Base-by-base conservation (phyloP, 1,140 invertebrate genomes). In the Venturia canescens region DNA sequence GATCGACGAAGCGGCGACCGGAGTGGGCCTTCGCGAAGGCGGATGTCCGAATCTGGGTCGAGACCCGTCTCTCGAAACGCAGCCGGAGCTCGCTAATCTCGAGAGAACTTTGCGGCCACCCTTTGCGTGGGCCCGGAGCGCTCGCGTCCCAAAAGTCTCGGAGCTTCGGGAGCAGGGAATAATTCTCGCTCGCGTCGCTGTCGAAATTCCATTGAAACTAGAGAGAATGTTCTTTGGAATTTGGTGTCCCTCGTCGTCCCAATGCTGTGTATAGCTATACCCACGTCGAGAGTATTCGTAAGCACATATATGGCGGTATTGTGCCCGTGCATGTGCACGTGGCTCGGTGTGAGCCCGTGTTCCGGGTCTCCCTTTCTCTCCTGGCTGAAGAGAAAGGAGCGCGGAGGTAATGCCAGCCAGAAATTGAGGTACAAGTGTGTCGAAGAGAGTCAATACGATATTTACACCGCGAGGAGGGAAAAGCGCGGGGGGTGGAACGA, bases 401-500 rank as follows among this genome's bases (percentile, higher is more conserved):
- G 3, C 27, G 26, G 31, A 69, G 60, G 23, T 9, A 69, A 18
- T 31, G n/a, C 6, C 29, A 31, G 27, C 15, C n/a, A 31, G 66
- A 69, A 69, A 29, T 29, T 29, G 66, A 21, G 66, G 66, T 31
- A 69, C 16, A 31, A 69, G 29, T 31, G 27, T 31, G 66, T 31
- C 66, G 27, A 69, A 69, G 66, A 69, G 66, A 69, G 66, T 31
- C 66, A 21, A 69, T 18, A 31, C 27, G 66, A 69, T 31, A 69
- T 69, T 69, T 69, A 53, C 50, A 53, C 50, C 18, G 50, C n/a
- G 16, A n/a, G 50, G 4, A 84, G 82, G 78, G 85, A 79, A 83
- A 15, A 85, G 79, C 77, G 85, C 80, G 38, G 38, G 7, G 38
- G 38, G 38, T 44, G 38, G 7, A 83, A 84, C 86, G 85, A 83